Base-by-base conservation (phyloP, 1,140 invertebrate species). In the Pemphigus obesinymphae region DNA sequence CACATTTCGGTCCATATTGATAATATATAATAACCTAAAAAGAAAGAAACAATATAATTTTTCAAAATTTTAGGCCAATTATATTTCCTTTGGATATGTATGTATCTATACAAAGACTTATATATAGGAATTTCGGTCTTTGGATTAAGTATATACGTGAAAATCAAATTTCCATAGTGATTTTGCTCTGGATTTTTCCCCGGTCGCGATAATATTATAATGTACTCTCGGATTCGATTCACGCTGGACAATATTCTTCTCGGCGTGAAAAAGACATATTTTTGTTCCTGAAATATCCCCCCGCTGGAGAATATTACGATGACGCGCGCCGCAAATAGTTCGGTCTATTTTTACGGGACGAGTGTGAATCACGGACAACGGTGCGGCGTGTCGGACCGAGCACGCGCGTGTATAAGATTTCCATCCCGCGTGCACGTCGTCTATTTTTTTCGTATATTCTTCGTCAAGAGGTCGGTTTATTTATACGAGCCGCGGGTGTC, bases 331-430 rank as follows among this genome's bases (percentile, higher is more conserved):
- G 20, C n/a, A 78, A 78, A 58, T 78, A 78, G 73, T 58, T 20
- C n/a, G 53, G 29, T 78, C 73, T 78, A 78, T 78, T 78, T 78
- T 78, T 78, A 45, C 43, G 73, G 53, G 66, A n/a, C 34, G 31
- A 26, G 68, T 31, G 45, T 73, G 23, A 43, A 70, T 70, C 37
- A 48, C 23, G 15, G 23, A 43, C n/a, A n/a, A n/a, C 66, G 23
- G 23, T 45, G 26, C 17, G 11, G 43, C 70, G 26, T 50, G 70
- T 70, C 23, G 66, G 66, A 6, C 23, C 8, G 68, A 26, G 10
- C 55, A 26, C 10, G 26, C 55, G 26, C 23, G 55, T 29, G 29
- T 50, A 29, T 50, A n/a, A n/a, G 8, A 63, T 73, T 73, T 73
- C 45, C 15, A 5, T 48, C 7, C 4, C 45, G 70, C 43, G 68